Evolutionary conservation across 2,797 vertebrate genomes (phyloP).

Genomic region (Dipus sagitta): DNA sequence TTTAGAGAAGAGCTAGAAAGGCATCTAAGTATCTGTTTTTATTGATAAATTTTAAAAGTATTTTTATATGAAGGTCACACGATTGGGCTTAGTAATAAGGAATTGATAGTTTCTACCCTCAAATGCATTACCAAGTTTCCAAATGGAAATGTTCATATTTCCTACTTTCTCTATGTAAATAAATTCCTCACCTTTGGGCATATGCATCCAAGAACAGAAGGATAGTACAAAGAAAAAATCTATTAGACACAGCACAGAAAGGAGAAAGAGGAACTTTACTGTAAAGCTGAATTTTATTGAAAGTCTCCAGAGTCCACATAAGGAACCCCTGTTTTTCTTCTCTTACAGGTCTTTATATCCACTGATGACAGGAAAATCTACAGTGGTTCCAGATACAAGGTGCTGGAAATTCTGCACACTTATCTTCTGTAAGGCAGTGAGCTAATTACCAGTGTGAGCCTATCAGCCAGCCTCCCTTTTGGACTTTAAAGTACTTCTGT

Average conservation of each 20-base stretch:
- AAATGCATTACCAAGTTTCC: slow-evolving; percentile 37
- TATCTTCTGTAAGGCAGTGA: slow-evolving; percentile 55
- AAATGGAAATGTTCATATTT: slow-evolving; percentile 35
- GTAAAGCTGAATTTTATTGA: slow-evolving; percentile 51
- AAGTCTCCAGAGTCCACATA: slow-evolving; percentile 18
- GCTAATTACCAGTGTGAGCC: slow-evolving; percentile 41
- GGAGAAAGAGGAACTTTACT: slow-evolving; percentile 33
- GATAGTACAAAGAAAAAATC: slow-evolving; percentile 57
- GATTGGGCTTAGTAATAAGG: slow-evolving; percentile 23
- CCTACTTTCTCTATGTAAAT: slow-evolving; percentile 3
- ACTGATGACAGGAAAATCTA: slow-evolving; percentile 51
- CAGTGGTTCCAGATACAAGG: slow-evolving; percentile 33
- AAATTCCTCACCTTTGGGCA: slow-evolving; percentile 13
- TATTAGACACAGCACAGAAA: slow-evolving; percentile 38
- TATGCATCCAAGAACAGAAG: background rate
- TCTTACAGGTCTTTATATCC: slow-evolving; percentile 38
- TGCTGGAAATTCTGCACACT: background rate
- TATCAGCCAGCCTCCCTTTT: slow-evolving; percentile 1
- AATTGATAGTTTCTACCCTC: slow-evolving; percentile 3
- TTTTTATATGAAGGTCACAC: slow-evolving; percentile 31
- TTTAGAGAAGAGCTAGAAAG: slow-evolving; percentile 46
- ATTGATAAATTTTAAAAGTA: slow-evolving; percentile 14
- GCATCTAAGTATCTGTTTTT: background rate
- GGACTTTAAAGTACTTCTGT: slow-evolving; percentile 27
- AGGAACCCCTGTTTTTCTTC: slow-evolving; percentile 31